Base-by-base conservation (phyloP, 2,113 vertebrate genomes). In the Brachyhypopomus occidentalis region DNA sequence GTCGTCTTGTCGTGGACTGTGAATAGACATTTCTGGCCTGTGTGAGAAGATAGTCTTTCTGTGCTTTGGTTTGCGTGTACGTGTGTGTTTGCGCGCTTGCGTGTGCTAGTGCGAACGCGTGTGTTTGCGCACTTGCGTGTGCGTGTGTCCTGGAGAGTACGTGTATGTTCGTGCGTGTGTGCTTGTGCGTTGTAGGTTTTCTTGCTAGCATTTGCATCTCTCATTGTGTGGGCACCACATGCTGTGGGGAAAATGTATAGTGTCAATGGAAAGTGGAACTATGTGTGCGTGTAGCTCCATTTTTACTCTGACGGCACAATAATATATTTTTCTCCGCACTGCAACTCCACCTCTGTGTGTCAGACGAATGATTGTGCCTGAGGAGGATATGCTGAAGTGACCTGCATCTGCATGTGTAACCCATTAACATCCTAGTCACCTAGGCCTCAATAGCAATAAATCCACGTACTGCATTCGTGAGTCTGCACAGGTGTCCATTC, bases 41-140 rank as follows among this genome's bases (percentile, higher is more conserved):
- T 41, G 77, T 71, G 69, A 62, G 67, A 16, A 60, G 27, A 19
- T 52, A 36, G 2, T 78, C 55, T 72, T 5, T 86, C 5, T 41
- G 20, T 2, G 70, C 1, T n/a, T n/a, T n/a, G n/a, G 5, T 25
- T 71, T 70, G n/a, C 16, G 22, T 34, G 48, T 45, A 64, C 4
- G 30, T 30, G 30, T 30, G 30, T 7, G 60, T 60, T n/a, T n/a
- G n/a, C n/a, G n/a, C n/a, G n/a, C n/a, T n/a, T 5, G 1, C 30
- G 11, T 17, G 19, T n/a, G 12, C 11, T 12, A 45, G 17, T 7
- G 78, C 0, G 7, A 30, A 56, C 48, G 19, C 6, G 20, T 30
- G 45, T 22, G 74, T 17, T 27, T 34, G 2, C 11, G 8, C 14
- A 9, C 12, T 2, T 30, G 30, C 30, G 30, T 30, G 52, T 55